Conservation (phyloP, 2,797 vertebrate species). For the Rhinogobio ventralis region DNA sequence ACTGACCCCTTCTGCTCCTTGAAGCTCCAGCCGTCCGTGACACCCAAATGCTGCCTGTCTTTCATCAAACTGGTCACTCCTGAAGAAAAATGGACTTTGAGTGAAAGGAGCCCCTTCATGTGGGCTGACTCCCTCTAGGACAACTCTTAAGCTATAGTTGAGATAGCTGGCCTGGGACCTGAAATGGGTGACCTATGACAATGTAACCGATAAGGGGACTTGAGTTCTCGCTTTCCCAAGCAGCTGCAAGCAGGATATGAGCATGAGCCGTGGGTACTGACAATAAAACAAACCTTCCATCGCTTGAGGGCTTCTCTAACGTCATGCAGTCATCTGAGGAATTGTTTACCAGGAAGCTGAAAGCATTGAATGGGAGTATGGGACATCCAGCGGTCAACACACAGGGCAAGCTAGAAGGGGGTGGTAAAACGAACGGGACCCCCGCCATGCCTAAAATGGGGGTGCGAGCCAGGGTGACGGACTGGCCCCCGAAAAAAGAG, state of each 20-base stretch:
- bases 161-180: conserved; percentile 40
- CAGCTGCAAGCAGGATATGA: conserved; percentile 82
- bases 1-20: conserved; percentile 59
- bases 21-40: conserved; percentile 68
- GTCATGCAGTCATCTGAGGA: conserved; percentile 95
- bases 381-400: conserved; percentile 82
- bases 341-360: conserved; percentile 91
- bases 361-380: conserved; percentile 89
- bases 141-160: conserved; percentile 27
- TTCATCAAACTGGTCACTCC: conserved; percentile 61
- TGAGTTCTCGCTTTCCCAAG: conserved; percentile 70
- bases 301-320: conserved; percentile 82
- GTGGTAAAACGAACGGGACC: conserved; percentile 86
- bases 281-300: conserved; percentile 83
- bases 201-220: conserved; percentile 75
- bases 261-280: conserved; percentile 80
- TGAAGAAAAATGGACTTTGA: conserved; percentile 72
- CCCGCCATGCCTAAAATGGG: conserved; percentile 98
- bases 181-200: conserved; percentile 69
- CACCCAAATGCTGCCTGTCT: conserved; percentile 70
- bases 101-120: conserved; percentile 68
- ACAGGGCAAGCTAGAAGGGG: conserved; percentile 81
- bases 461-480: conserved; percentile 91
- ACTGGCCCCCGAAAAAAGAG: conserved; percentile 94
- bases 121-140: conserved; percentile 65